Evolutionary conservation across 2,113 vertebrate genomes (phyloP).

Genomic region (Hippocampus guttulatus): DNA sequence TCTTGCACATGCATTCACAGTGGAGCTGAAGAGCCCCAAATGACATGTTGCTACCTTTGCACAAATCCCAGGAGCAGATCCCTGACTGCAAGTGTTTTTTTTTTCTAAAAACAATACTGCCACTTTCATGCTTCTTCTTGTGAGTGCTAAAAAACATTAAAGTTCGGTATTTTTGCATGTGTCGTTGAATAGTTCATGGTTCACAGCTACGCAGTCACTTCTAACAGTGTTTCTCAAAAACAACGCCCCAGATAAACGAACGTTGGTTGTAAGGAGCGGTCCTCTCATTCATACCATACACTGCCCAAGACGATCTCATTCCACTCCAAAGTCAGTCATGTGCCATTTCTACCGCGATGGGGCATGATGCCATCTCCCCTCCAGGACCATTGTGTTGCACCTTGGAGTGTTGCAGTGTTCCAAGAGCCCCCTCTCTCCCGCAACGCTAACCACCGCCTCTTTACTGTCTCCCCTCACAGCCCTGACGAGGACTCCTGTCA

Average conservation of each 20-base stretch:
- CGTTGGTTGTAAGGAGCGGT: constrained; percentile 67
- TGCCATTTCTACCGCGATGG: constrained; percentile 49
- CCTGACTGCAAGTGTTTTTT: too few species aligned
- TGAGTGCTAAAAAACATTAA: not conserved
- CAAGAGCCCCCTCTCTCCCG: not conserved
- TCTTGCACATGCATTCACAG: constrained; percentile 1
- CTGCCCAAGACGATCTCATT: constrained; percentile 42
- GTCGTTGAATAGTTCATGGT: not conserved
- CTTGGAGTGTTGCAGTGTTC: constrained; percentile 34
- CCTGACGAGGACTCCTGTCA: constrained; percentile 90
- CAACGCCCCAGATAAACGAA: constrained; percentile 3
- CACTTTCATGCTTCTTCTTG: not conserved
- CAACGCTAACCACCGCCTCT: constrained; percentile 20
- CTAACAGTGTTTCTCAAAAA: constrained; percentile 9
- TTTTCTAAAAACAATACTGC: too few species aligned
- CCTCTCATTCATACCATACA: constrained; percentile 60
- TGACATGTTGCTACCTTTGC: not conserved
- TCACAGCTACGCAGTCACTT: not conserved
- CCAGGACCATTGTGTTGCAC: constrained; percentile 60
- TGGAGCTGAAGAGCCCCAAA: not conserved
- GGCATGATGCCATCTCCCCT: constrained; percentile 53
- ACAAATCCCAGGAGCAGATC: not conserved
- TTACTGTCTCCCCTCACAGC: constrained; percentile 53
- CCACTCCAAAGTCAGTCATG: constrained; percentile 49
- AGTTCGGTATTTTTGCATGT: not conserved